Percentiles rank a stretch among this genome's conserved stretches.
phyloP scores from a whole-genome alignment of 1,140 invertebrate species.

The Coenobita brevimanus region DNA sequence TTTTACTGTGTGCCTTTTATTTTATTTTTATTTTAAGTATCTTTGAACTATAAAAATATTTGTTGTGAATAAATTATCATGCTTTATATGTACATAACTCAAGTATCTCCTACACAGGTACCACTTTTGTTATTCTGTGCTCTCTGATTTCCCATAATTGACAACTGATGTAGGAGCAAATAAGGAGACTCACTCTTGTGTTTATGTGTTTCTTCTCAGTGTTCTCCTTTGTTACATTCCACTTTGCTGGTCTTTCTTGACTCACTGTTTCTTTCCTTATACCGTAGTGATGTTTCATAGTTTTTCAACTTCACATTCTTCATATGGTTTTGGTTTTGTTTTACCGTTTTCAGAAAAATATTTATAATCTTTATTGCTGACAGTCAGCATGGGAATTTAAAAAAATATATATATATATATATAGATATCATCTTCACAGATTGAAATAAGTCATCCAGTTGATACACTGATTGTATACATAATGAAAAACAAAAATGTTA shows the following conservation, averaged over 20 bases:
- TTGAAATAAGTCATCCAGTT: neutral
- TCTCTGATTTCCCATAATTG: too few relatives aligned
- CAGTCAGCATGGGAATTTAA: conserved; percentile 60
- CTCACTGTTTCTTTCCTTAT: conserved; percentile 25
- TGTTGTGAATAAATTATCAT: conserved; percentile 30
- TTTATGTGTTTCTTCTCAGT: too few relatives aligned
- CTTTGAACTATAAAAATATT: neutral
- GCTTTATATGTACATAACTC: conserved; percentile 54
- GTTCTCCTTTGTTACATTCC: too few relatives aligned
- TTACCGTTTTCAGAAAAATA: conserved; percentile 26
- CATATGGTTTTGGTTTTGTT: conserved; percentile 29
- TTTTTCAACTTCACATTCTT: conserved; percentile 28
- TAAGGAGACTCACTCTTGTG: too few relatives aligned
- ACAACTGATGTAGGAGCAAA: conserved; percentile 12
- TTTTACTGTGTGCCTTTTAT: too few relatives aligned
- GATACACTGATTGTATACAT: conserved; percentile 11
- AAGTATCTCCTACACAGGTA: conserved; percentile 39
- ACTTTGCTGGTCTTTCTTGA: too few relatives aligned
- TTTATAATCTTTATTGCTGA: conserved; percentile 37
- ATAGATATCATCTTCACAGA: too few relatives aligned
- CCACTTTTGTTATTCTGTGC: neutral
- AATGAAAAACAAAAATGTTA: neutral
- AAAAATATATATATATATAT: too few relatives aligned
- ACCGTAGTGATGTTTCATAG: conserved; percentile 36
- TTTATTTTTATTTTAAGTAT: too few relatives aligned